Evolutionary conservation across 2,113 vertebrate species (phyloP), one percentile per base, ranked within the genome.

Genomic region (Cavia aperea): DNA sequence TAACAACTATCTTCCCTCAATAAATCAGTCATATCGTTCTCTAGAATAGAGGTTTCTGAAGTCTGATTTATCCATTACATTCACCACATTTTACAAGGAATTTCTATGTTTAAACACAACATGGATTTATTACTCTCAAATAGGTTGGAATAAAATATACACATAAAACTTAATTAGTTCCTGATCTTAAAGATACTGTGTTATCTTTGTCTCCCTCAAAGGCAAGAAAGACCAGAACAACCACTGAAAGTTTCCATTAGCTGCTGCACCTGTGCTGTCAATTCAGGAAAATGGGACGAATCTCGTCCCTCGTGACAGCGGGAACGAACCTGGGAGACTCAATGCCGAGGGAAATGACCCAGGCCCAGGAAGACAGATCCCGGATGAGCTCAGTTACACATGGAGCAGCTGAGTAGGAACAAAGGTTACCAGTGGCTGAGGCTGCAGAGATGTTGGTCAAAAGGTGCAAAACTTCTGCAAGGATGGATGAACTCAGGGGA

Each of bases 1-100:
- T 89, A 92, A 87, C 58, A 91, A 75, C 14, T 46, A 82, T 51
- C 66, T 90, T 81, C 5, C 18, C 46, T 75, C 81, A 90, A 49
- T 77, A 94, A 94, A 83, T 72, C 49, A 75, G 92, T 89, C 68
- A 81, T 43, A 58, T 68, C 58, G 88, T 95, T n/a, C 88, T 86
- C 89, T 84, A 90, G 86, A 46, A 92, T 60, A 60, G 85, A 83
- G 8, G 18, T 66, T 92, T 51, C 51, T 89, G 62, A 86, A 86
- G 16, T 86, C 18, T 82, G 87, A 92, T 79, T 36, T 91, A 86
- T 86, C 43, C 78, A n/a, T 77, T 86, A 75, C 54, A 84, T 73
- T 90, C 89, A 58, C n/a, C 78, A 51, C 51, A 92, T 72, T 87
- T 84, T 88, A 88, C 36, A 81, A 56, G 82, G 75, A 93, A 89